phyloP scores from a whole-genome alignment of 92 coral and sea anemone genomes.

The Palythoa grandis region DNA sequence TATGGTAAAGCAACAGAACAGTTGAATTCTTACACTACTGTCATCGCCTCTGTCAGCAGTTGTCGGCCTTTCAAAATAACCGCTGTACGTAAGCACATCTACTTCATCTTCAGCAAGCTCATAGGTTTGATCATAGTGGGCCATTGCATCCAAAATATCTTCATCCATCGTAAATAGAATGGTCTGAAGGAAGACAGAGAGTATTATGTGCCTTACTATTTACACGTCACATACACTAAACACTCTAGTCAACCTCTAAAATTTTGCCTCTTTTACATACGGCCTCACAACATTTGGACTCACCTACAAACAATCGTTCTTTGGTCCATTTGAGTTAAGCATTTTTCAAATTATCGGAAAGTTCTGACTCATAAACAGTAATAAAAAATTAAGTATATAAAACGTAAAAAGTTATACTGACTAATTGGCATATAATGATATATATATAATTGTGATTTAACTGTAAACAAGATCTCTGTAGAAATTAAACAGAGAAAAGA shows the following conservation, averaged over 20 bases:
- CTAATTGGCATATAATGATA: too few relatives aligned
- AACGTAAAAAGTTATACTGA: too few relatives aligned
- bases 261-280: not conserved
- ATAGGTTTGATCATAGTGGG: constrained; percentile 93
- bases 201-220: not conserved
- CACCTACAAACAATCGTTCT: not conserved
- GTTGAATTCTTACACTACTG: constrained; percentile 36
- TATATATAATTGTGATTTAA: too few relatives aligned
- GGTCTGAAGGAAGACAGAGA: constrained; percentile 60
- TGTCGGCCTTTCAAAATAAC: constrained; percentile 83
- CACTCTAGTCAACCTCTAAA: too few relatives aligned
- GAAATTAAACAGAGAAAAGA: too few relatives aligned
- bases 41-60: constrained; percentile 87
- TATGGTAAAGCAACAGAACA: not conserved
- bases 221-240: not conserved
- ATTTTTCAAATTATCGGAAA: too few relatives aligned
- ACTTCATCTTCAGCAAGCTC: constrained; percentile 91
- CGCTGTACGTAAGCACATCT: constrained; percentile 78
- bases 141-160: constrained; percentile 91
- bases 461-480: too few relatives aligned
- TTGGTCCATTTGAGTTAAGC: too few relatives aligned
- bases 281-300: not conserved
- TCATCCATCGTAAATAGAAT: constrained; percentile 97
- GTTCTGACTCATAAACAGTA: too few relatives aligned
- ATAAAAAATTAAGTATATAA: too few relatives aligned